phyloP scores from a whole-genome alignment of 2,113 vertebrate species.

The Puntigrus tetrazona region DNA sequence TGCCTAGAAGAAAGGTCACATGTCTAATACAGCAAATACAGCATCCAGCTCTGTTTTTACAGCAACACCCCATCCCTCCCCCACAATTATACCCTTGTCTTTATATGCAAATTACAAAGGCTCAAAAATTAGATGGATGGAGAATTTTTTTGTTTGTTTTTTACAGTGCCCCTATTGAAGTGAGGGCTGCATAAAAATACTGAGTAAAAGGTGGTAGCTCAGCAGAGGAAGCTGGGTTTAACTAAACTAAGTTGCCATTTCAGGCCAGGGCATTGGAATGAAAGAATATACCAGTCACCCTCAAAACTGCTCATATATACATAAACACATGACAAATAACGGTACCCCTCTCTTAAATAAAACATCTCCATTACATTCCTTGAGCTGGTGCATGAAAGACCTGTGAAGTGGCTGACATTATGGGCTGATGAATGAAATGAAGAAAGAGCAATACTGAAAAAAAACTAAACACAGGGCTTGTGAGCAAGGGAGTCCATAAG shows the following conservation, averaged over 20 bases:
- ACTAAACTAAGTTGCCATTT: not conserved
- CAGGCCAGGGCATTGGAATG: conserved; percentile 5
- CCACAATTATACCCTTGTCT: not conserved
- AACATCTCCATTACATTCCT: conserved; percentile 57
- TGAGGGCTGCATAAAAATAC: not conserved
- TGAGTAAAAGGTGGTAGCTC: conserved; percentile 3
- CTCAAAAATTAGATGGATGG: too few relatives aligned
- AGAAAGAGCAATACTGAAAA: conserved; percentile 29
- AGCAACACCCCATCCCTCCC: not conserved
- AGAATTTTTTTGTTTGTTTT: too few relatives aligned
- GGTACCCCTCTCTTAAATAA: conserved; percentile 50
- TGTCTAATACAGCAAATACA: not conserved
- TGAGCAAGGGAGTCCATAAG: conserved; percentile 41
- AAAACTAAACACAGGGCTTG: not conserved
- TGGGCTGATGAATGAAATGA: conserved; percentile 3
- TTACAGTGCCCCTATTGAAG: not conserved
- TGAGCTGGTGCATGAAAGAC: conserved; percentile 55
- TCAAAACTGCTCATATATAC: conserved; percentile 51
- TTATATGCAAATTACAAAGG: not conserved
- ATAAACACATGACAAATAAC: conserved; percentile 28
- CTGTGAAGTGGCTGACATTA: conserved; percentile 40
- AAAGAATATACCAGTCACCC: conserved; percentile 31
- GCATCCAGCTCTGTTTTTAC: not conserved
- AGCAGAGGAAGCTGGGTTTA: not conserved
- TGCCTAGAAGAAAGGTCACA: not conserved